Percentiles rank a stretch among this genome's conserved stretches.
phyloP scores from a whole-genome alignment of 2,113 vertebrate species.

The Rhinoderma darwinii region DNA sequence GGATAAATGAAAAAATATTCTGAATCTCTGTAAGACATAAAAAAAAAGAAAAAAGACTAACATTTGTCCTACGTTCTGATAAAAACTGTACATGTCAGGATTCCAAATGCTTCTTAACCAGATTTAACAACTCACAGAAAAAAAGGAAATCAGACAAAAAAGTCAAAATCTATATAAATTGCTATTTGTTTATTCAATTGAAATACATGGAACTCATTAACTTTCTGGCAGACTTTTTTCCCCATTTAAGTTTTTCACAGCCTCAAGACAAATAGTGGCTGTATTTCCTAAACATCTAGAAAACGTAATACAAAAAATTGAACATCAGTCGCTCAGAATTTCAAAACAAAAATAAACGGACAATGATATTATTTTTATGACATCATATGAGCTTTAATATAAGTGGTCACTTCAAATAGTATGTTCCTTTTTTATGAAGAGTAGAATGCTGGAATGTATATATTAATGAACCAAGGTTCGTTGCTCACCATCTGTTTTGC shows the following conservation, averaged over 20 bases:
- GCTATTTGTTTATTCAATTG: slow-evolving; percentile 66
- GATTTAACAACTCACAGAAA: background rate
- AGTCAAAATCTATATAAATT: slow-evolving; percentile 63
- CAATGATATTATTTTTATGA: slow-evolving; percentile 69
- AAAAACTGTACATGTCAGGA: background rate
- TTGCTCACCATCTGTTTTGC: slow-evolving; percentile 85
- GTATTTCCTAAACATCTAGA: slow-evolving; percentile 70
- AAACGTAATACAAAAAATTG: slow-evolving; percentile 69
- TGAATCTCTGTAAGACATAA: background rate
- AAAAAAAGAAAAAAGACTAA: background rate
- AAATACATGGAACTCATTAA: slow-evolving; percentile 73
- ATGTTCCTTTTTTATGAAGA: slow-evolving; percentile 84
- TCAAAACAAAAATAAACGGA: slow-evolving; percentile 57
- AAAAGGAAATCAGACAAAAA: slow-evolving; percentile 29
- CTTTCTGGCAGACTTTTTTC: slow-evolving; percentile 75
- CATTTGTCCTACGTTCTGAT: background rate
- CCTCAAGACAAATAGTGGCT: slow-evolving; percentile 68
- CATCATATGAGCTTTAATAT: slow-evolving; percentile 61
- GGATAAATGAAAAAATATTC: background rate
- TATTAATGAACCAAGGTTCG: slow-evolving; percentile 86
- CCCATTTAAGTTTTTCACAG: slow-evolving; percentile 73
- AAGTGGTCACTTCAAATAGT: slow-evolving; percentile 73
- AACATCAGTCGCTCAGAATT: slow-evolving; percentile 19
- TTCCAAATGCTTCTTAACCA: background rate
- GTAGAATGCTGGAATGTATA: slow-evolving; percentile 88